These are phyloP conservation scores for Nixonia krombeini DNA, from an alignment of 1,140 invertebrate genomes.

Conservation along the genomic window DNA sequence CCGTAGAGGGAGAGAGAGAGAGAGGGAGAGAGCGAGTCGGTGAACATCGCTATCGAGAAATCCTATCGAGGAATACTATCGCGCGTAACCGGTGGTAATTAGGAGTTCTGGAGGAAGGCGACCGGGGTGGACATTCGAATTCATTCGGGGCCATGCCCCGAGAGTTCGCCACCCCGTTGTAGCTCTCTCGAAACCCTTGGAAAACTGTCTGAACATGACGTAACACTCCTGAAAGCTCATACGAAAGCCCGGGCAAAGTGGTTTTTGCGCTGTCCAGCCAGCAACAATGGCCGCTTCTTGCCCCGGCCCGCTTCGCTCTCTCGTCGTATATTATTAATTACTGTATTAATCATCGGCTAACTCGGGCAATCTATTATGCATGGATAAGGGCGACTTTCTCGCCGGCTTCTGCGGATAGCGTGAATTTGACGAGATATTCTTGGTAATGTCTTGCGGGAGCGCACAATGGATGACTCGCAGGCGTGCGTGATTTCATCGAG, in stretches of 20 bases:
- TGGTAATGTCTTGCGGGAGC: conserved; percentile 37
- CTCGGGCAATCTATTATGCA: conserved; percentile 68
- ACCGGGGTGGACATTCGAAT: conserved; percentile 61
- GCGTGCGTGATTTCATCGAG: background rate
- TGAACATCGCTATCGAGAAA: conserved; percentile 47
- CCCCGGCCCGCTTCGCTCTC: conserved; percentile 49
- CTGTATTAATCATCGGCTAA: conserved; percentile 69
- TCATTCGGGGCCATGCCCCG: conserved; percentile 56
- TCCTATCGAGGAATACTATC: conserved; percentile 61
- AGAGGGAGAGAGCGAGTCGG: no score
- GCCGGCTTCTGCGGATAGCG: conserved; percentile 40
- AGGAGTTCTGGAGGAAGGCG: conserved; percentile 46
- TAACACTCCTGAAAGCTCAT: conserved; percentile 65
- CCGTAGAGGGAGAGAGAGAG: no score
- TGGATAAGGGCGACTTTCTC: conserved; percentile 60
- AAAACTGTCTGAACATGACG: conserved; percentile 70
- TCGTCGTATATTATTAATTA: conserved; percentile 71
- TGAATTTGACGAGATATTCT: conserved; percentile 46
- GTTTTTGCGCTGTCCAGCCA: conserved; percentile 65
- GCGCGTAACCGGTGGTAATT: conserved; percentile 56
- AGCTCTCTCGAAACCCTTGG: conserved; percentile 50
- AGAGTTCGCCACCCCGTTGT: conserved; percentile 37
- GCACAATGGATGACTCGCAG: conserved; percentile 16
- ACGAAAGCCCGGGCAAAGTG: conserved; percentile 44
- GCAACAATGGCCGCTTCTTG: conserved; percentile 66